Base-by-base conservation (phyloP, 1,140 invertebrate genomes). In the Drosophila tsacasi region DNA sequence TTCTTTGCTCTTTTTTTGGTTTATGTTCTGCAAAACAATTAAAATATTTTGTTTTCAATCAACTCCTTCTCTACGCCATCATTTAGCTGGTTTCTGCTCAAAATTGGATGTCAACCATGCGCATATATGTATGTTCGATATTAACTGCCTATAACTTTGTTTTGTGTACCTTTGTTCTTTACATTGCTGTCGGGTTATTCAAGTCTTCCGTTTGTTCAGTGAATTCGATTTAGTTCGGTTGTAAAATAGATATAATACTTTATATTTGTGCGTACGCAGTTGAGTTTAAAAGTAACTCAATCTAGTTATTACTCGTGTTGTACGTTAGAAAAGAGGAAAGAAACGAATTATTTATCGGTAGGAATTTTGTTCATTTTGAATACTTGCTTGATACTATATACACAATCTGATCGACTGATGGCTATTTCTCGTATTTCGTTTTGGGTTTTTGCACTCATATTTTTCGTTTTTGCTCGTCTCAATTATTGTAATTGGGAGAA, bases 341-440 rank as follows among this genome's bases (percentile, higher is more conserved):
- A 44, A 87, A 80, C 66, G 63, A 68, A 76, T 64, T 78, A 62
- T 76, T 81, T 73, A 61, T 89, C 84, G 84, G 84, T 89, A 90
- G 84, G 85, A 90, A 90, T 89, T 84, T 89, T 89, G 77, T 71
- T 89, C 68, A 67, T 80, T 54, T 83, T 83, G 35, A 87, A 83
- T 87, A 80, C 64, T 71, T 87, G 83, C 35, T 69, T 32, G 65
- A 69, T 75, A 68, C 79, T 87, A 89, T 90, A 81, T 90, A 81
- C 85, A 89, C 71, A 75, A 81, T 75, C 67, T 49, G 47, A 49
- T 27, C 57, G 63, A 62, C 50, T 74, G 75, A 72, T 44, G 46
- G 47, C 25, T 59, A 39, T 39, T 50, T 50, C 30, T 37, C 25
- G 32, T 23, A n/a, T n/a, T n/a, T 61, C 37, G 37, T 37, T 35